Conservation (phyloP, 2,113 vertebrate species). For the Megaceryle maxima region DNA sequence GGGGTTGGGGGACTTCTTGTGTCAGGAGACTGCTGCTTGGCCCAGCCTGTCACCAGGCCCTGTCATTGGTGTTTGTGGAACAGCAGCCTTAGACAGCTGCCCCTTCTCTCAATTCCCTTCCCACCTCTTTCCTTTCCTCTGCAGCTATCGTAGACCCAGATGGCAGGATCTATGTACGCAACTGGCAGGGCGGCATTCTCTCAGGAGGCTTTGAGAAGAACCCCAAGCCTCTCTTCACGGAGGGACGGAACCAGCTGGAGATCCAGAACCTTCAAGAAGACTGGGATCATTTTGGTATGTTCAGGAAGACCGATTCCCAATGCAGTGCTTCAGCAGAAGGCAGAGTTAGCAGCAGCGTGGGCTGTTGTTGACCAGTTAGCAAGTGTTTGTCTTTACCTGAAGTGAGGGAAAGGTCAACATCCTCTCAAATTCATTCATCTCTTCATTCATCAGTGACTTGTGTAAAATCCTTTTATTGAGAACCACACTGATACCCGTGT, state of each 20-base stretch:
- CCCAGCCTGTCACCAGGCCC: neutral
- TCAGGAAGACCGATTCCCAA: neutral
- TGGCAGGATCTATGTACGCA: conserved; percentile 91
- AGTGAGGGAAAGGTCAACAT: fast-evolving
- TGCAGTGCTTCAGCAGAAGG: neutral
- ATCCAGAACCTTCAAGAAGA: conserved; percentile 96
- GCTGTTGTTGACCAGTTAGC: neutral
- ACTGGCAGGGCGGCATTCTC: conserved; percentile 93
- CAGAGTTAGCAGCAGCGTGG: neutral
- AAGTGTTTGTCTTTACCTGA: neutral
- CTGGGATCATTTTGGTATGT: conserved; percentile 97
- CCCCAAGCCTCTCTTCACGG: conserved; percentile 96
- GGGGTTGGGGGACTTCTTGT: neutral
- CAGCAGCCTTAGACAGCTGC: no score
- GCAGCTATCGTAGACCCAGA: conserved; percentile 91
- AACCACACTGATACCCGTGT: neutral
- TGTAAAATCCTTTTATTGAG: neutral
- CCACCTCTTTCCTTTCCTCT: neutral
- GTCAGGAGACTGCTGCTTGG: neutral
- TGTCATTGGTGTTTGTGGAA: fast-evolving
- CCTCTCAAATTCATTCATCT: neutral
- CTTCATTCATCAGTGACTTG: neutral
- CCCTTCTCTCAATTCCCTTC: neutral
- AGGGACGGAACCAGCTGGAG: conserved; percentile 94
- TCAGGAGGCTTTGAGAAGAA: conserved; percentile 98